Percentiles rank a stretch among this genome's conserved stretches.
Evolutionary conservation across 2,888 invertebrate genomes (phyloP).

Genomic region (Serrognathus titanus): DNA sequence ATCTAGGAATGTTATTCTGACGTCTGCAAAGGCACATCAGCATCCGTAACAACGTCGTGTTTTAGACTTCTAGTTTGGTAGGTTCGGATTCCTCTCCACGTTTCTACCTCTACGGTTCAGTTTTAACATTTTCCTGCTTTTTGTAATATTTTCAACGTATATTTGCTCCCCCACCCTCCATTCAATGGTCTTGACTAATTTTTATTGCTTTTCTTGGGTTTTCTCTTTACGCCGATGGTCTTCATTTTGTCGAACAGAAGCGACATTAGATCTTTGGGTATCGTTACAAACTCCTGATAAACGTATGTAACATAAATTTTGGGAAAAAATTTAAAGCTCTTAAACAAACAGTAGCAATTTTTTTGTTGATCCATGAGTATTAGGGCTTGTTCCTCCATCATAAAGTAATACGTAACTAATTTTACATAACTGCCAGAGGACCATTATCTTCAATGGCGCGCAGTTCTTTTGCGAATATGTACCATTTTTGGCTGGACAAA

Average conservation of each 20-base stretch:
- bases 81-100: neutral
- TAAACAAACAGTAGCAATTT: no score
- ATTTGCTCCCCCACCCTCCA: conserved; percentile 2
- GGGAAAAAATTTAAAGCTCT: no score
- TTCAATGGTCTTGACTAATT: neutral
- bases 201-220: neutral
- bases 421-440: no score
- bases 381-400: no score
- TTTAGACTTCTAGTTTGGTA: neutral
- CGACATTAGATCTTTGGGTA: neutral
- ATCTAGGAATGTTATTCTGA: neutral
- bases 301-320: no score
- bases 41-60: conserved; percentile 3
- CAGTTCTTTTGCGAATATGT: no score
- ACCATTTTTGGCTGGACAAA: no score
- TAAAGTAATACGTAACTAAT: no score
- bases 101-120: neutral
- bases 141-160: conserved; percentile 4
- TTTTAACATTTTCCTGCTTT: no score
- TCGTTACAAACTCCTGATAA: neutral
- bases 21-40: neutral
- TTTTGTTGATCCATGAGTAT: no score
- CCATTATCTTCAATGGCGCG: no score
- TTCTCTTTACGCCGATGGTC: neutral
- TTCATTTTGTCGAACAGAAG: neutral